Percentiles rank a stretch among this genome's conserved stretches.
Conservation (phyloP, 2,888 invertebrate genomes). For the Plusia festucae region DNA sequence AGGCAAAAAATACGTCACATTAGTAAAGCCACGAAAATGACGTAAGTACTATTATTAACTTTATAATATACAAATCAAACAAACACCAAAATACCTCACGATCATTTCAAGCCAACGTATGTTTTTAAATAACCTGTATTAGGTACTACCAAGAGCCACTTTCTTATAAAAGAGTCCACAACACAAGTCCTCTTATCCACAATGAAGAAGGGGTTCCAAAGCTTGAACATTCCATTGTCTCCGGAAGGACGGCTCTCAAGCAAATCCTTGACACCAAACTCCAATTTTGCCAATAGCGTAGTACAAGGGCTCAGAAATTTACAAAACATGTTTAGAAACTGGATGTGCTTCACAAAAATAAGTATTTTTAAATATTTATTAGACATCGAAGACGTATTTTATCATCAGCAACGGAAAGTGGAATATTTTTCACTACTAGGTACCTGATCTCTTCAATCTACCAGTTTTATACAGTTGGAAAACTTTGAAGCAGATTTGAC, state of each 20-base stretch:
- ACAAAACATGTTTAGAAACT: background rate
- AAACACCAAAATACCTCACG: background rate
- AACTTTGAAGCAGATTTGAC: background rate
- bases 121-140: background rate
- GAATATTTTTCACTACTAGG: background rate
- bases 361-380: too few relatives aligned
- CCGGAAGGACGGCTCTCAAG: background rate
- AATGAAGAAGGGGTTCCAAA: background rate
- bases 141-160: background rate
- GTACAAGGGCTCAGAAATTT: background rate
- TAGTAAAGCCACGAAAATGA: constrained; percentile 37
- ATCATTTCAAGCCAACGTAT: background rate
- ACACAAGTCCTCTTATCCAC: background rate
- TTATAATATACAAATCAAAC: background rate
- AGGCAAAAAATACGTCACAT: constrained; percentile 47
- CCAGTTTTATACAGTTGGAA: background rate
- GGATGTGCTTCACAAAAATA: background rate
- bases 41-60: background rate
- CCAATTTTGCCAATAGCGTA: constrained; percentile 3
- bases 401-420: background rate
- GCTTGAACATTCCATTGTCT: background rate
- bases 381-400: background rate
- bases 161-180: background rate
- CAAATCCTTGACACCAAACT: constrained; percentile 5
- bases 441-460: background rate